Percentiles rank a stretch among this genome's conserved stretches.
Evolutionary conservation across 1,140 invertebrate genomes (phyloP).

Genomic region (Drosophila watanabei): DNA sequence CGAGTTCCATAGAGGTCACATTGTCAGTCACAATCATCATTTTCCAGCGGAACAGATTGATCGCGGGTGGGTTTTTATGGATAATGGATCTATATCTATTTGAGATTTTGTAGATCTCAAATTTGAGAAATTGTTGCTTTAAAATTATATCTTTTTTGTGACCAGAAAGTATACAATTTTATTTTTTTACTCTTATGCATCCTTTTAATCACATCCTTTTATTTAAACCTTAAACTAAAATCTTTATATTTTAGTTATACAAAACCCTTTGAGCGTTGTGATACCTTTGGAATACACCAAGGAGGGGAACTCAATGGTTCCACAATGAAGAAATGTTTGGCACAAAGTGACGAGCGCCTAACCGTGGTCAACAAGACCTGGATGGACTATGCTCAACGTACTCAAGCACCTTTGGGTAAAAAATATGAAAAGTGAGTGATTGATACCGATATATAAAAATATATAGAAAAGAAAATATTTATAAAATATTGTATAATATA

Average conservation of each 20-base stretch:
- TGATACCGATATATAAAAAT: not conserved
- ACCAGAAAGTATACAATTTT: not conserved
- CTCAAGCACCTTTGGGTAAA: slow-evolving; percentile 46
- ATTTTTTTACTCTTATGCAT: too few species aligned
- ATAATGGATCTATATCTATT: too few species aligned
- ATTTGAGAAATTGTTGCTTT: too few species aligned
- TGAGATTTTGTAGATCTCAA: not conserved
- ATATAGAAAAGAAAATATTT: not conserved
- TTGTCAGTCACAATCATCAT: slow-evolving; percentile 71
- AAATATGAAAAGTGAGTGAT: slow-evolving; percentile 52
- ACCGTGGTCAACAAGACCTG: slow-evolving; percentile 63
- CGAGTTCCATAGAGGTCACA: slow-evolving; percentile 57
- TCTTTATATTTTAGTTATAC: slow-evolving; percentile 41
- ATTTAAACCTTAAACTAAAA: not conserved
- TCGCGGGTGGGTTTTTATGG: slow-evolving; percentile 41
- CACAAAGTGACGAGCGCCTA: slow-evolving; percentile 52
- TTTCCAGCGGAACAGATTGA: slow-evolving; percentile 69
- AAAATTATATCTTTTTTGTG: not conserved
- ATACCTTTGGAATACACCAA: slow-evolving; percentile 30
- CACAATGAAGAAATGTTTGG: slow-evolving; percentile 54
- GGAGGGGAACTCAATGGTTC: slow-evolving; percentile 40
- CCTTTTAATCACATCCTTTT: not conserved
- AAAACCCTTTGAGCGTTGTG: slow-evolving; percentile 29
- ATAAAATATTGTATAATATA: too few species aligned
- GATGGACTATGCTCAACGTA: slow-evolving; percentile 64